Evolutionary conservation across 2,888 invertebrate genomes (phyloP).

Genomic region (Eristalis pertinax): DNA sequence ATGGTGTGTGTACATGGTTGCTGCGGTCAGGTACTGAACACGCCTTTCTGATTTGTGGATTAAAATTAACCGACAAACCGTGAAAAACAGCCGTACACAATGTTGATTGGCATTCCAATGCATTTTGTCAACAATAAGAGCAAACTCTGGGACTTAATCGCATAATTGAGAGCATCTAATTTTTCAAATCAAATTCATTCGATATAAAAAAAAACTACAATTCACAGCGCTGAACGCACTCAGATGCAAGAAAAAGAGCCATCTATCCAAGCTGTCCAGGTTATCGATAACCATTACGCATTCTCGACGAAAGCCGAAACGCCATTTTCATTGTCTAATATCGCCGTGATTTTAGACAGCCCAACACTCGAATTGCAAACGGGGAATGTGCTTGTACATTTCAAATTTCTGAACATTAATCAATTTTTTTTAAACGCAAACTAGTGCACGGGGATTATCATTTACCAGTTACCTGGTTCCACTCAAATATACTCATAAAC

Average conservation of each 20-base stretch:
- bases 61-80: not conserved
- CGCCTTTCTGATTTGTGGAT: no score
- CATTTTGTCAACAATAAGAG: no score
- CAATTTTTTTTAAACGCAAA: conserved; percentile 28
- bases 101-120: no score
- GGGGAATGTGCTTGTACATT: conserved; percentile 64
- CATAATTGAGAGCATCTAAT: not conserved
- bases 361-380: conserved; percentile 57
- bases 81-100: no score
- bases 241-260: not conserved
- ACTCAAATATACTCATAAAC: not conserved
- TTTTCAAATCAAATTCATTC: not conserved
- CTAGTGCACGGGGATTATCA: conserved; percentile 1
- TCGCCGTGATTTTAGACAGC: conserved; percentile 55
- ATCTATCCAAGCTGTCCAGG: not conserved
- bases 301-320: conserved; percentile 51
- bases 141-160: no score
- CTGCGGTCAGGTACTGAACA: no score
- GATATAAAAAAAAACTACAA: not conserved
- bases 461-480: not conserved
- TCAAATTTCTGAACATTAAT: conserved; percentile 30
- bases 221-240: not conserved
- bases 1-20: no score
- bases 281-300: conserved; percentile 51
- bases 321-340: conserved; percentile 59